Evolutionary conservation across 2,888 invertebrate genomes (phyloP).

Genomic region (Sinotaia quadrata): DNA sequence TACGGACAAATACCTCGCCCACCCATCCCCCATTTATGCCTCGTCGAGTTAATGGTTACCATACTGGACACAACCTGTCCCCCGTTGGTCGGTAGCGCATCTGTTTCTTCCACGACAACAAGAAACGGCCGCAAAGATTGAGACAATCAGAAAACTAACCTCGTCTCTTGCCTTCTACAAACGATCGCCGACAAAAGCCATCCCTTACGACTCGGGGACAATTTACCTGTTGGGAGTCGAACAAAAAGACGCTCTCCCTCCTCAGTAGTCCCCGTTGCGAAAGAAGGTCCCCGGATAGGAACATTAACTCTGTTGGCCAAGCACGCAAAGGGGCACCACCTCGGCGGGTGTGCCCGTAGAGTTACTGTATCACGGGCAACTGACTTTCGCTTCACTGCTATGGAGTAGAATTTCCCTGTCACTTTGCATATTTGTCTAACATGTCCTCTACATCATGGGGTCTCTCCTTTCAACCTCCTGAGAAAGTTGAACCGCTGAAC

Average conservation of each 20-base stretch:
- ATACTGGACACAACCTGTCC: background rate
- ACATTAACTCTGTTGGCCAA: conserved; percentile 28
- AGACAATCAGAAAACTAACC: background rate
- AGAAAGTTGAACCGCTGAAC: too few relatives aligned
- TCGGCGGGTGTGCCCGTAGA: background rate
- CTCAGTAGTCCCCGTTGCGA: background rate
- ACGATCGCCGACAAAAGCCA: conserved; percentile 2
- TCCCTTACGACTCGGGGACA: background rate
- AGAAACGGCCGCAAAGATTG: background rate
- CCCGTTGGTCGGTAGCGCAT: background rate
- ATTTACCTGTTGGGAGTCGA: background rate
- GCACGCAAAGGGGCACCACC: conserved; percentile 20
- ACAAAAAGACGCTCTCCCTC: background rate
- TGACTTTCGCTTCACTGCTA: too few relatives aligned
- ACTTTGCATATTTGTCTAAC: too few relatives aligned
- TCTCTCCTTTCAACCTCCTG: too few relatives aligned
- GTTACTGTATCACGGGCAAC: too few relatives aligned
- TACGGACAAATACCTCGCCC: background rate
- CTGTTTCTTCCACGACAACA: background rate
- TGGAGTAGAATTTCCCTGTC: too few relatives aligned
- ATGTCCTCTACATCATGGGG: too few relatives aligned
- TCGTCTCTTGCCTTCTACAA: background rate
- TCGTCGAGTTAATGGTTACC: background rate
- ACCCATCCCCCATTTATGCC: too few relatives aligned
- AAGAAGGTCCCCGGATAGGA: background rate